Percentiles rank a stretch among this genome's conserved stretches.
These are phyloP conservation scores for Strigamia transsilvanica DNA, from an alignment of 2,888 invertebrate species.

Conservation along the genomic window DNA sequence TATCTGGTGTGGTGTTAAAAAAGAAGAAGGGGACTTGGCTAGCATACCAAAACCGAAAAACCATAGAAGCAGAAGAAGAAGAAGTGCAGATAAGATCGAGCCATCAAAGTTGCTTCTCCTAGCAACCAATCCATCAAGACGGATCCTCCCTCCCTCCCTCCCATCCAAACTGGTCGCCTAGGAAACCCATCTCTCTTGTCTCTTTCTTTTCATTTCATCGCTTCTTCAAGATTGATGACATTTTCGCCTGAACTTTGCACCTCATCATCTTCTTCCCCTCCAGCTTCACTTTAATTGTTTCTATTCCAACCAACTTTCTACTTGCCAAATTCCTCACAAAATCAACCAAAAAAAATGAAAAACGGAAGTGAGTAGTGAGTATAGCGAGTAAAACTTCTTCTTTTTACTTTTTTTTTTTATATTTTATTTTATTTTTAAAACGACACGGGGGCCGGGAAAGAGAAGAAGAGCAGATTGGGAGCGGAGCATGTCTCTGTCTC, in stretches of 20 bases:
- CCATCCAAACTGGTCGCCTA: constrained; percentile 46
- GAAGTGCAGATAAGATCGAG: constrained; percentile 40
- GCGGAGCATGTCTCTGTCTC: background rate
- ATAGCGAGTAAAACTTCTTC: background rate
- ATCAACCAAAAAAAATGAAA: background rate
- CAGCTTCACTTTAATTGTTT: constrained; percentile 24
- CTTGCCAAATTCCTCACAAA: no score
- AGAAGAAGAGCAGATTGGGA: constrained; percentile 35
- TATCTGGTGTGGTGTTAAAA: background rate
- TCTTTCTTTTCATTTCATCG: constrained; percentile 49
- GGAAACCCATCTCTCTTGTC: constrained; percentile 49
- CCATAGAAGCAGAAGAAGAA: background rate
- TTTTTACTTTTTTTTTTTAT: no score
- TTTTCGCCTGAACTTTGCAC: constrained; percentile 46
- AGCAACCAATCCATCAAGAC: constrained; percentile 44
- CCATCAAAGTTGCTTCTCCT: constrained; percentile 43
- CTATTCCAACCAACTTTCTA: background rate
- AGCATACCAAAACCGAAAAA: constrained; percentile 36
- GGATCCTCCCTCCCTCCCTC: background rate
- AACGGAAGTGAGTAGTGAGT: constrained; percentile 33
- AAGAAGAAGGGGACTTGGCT: constrained; percentile 3
- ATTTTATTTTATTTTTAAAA: no score
- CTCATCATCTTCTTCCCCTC: background rate
- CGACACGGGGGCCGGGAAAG: background rate
- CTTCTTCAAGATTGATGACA: constrained; percentile 36